Conservation (phyloP, 2,113 vertebrate genomes). For the Fukomys damarensis region DNA sequence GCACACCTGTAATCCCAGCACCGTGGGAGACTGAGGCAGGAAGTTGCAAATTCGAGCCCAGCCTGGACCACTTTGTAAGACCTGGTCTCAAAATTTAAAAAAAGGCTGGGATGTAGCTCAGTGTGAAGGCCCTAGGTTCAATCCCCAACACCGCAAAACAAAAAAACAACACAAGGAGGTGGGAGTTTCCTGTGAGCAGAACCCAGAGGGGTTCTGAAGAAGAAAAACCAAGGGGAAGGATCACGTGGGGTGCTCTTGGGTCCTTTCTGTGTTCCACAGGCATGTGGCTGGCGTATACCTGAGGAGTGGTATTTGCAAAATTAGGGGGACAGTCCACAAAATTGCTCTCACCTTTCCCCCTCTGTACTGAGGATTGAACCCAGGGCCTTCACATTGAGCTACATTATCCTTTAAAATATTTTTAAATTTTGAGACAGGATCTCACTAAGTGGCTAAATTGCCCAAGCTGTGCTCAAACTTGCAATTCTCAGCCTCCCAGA, state of each 20-base stretch:
- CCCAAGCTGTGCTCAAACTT: background rate
- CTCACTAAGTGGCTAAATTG: background rate
- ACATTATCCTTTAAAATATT: background rate
- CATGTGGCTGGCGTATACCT: too few relatives aligned
- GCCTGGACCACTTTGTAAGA: background rate
- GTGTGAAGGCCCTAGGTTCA: background rate
- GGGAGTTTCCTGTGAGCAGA: background rate
- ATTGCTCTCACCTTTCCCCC: background rate
- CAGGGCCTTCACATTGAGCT: background rate
- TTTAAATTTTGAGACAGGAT: background rate
- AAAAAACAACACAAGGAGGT: background rate
- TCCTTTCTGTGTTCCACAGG: background rate
- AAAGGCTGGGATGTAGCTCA: background rate
- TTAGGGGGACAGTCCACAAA: background rate
- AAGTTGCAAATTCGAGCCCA: background rate
- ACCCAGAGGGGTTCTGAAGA: background rate
- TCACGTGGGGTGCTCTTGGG: background rate
- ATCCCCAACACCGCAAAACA: background rate
- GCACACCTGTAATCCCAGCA: background rate
- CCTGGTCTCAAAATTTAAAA: background rate
- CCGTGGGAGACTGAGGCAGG: background rate
- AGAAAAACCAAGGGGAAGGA: background rate
- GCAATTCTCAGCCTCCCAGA: background rate
- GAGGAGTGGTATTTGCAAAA: background rate
- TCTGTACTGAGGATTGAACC: background rate